These are phyloP conservation scores for Dynastes grantii DNA, from an alignment of 2,888 invertebrate species.

Conservation along the genomic window DNA sequence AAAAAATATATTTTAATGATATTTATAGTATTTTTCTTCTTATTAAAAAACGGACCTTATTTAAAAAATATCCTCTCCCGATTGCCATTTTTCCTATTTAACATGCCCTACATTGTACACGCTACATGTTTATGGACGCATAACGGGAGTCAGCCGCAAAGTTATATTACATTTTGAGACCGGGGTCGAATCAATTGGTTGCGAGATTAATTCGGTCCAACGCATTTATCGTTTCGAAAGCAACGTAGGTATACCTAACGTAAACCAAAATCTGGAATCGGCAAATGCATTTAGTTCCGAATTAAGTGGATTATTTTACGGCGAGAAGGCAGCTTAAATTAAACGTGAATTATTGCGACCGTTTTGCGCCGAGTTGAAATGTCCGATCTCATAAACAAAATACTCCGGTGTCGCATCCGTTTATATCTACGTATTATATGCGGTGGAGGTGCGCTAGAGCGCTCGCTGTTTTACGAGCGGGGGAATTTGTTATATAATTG, in stretches of 20 bases:
- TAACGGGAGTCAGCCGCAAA: slow-evolving; percentile 1
- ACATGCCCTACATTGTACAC: neutral
- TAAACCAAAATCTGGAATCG: slow-evolving; percentile 57
- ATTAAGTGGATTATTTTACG: slow-evolving; percentile 57
- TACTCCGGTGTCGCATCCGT: slow-evolving; percentile 11
- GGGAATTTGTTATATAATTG: slow-evolving; percentile 32
- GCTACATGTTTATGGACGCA: neutral
- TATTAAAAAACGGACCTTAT: too few species aligned
- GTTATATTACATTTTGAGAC: slow-evolving; percentile 43
- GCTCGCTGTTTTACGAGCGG: slow-evolving; percentile 22
- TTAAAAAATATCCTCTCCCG: too few species aligned
- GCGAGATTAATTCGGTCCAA: slow-evolving; percentile 49
- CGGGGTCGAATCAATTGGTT: slow-evolving; percentile 28
- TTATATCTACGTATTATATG: slow-evolving; percentile 10
- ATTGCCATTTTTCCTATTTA: too few species aligned
- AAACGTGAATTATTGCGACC: slow-evolving; percentile 54
- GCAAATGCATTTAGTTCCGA: slow-evolving; percentile 56
- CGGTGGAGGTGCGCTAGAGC: neutral
- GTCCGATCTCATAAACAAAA: slow-evolving; percentile 46
- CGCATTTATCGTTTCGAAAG: slow-evolving; percentile 53
- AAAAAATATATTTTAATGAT: too few species aligned
- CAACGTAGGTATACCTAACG: slow-evolving; percentile 39
- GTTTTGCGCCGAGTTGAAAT: slow-evolving; percentile 36
- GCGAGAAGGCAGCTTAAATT: slow-evolving; percentile 52
- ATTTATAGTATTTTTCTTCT: too few species aligned